These are phyloP conservation scores for Aurelia sp. DNA, from an alignment of 30 jellyfish, hydroid and myxozoan genomes.

Conservation along the genomic window DNA sequence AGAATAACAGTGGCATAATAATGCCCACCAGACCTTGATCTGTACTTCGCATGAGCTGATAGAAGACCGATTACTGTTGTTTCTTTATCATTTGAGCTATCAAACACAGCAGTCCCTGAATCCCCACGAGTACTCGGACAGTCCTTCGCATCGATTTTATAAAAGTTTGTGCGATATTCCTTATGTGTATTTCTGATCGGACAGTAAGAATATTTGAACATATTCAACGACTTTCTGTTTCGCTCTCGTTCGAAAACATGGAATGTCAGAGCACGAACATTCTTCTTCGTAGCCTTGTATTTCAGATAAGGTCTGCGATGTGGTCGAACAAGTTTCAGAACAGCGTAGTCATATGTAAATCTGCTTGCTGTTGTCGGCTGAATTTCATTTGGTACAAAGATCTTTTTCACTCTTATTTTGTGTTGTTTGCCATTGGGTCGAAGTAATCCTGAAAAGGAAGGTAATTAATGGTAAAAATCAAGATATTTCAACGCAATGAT, in stretches of 20 bases:
- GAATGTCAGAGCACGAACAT: constrained; percentile 27
- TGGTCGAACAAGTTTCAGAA: constrained; percentile 51
- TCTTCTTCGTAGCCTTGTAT: constrained; percentile 17
- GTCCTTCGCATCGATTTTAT: constrained; percentile 27
- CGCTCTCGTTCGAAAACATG: constrained; percentile 21
- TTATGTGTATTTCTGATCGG: background rate
- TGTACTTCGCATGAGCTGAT: constrained; percentile 45
- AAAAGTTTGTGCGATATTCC: background rate
- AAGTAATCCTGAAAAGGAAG: constrained; percentile 30
- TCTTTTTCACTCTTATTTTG: constrained; percentile 61
- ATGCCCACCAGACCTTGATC: background rate
- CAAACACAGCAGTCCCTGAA: constrained; percentile 69
- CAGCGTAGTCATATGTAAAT: constrained; percentile 56
- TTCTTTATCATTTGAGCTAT: background rate
- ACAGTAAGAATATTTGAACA: constrained; percentile 54
- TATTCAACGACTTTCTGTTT: background rate
- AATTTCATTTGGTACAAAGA: constrained; percentile 41
- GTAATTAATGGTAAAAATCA: background rate
- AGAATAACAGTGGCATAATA: constrained; percentile 22
- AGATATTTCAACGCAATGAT: background rate
- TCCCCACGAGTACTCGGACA: constrained; percentile 60
- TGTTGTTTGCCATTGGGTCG: constrained; percentile 70
- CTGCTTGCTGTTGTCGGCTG: constrained; percentile 44
- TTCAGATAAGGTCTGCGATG: constrained; percentile 50
- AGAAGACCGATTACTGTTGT: constrained; percentile 38